A percentile compares a stretch with the other conserved stretches of the same genome.
Evolutionary conservation across 1,140 invertebrate species (phyloP).

Genomic region (Neodiprion lecontei): DNA sequence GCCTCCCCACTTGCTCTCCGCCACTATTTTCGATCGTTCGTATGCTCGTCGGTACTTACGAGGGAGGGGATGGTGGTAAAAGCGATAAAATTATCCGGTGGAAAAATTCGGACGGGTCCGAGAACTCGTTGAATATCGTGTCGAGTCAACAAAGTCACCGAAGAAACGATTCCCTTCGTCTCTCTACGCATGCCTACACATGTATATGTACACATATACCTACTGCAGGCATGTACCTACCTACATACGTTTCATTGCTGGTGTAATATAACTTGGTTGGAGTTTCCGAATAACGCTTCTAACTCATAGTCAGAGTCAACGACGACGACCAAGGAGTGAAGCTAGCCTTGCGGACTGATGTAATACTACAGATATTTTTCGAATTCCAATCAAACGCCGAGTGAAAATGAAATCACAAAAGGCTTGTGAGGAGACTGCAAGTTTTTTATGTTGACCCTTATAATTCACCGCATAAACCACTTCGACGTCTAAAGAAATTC

Average conservation of each 20-base stretch:
- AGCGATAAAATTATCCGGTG: constrained; percentile 1
- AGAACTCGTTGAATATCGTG: constrained; percentile 4
- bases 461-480: too few species aligned
- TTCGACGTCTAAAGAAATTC: too few species aligned
- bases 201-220: too few species aligned
- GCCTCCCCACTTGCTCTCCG: neutral
- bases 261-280: neutral
- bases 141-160: neutral
- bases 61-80: neutral
- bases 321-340: neutral
- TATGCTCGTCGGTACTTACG: neutral
- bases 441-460: too few species aligned
- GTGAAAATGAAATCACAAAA: too few species aligned
- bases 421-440: too few species aligned
- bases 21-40: constrained; percentile 7
- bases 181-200: neutral
- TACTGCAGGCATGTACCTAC: too few species aligned
- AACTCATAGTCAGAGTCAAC: neutral
- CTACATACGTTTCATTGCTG: neutral
- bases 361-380: too few species aligned
- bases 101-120: constrained; percentile 6
- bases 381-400: too few species aligned
- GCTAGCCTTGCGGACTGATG: too few species aligned
- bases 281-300: neutral
- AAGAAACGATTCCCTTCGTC: neutral